Evolutionary conservation across 2,113 vertebrate species (phyloP).

Genomic region (Xyliphius kryptos): DNA sequence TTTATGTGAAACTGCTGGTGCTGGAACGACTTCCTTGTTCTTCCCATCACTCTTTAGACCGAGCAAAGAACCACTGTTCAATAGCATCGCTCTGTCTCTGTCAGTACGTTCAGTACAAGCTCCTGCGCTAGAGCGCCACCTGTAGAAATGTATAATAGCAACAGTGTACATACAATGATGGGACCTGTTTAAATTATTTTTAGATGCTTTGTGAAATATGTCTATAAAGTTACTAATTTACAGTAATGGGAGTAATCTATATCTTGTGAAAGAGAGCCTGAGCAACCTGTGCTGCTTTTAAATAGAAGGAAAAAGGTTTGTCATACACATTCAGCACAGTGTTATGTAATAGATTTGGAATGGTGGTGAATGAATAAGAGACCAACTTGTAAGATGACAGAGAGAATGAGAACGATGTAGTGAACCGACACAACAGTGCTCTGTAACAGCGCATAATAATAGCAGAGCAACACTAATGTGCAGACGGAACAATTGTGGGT

Average conservation of each 20-base stretch:
- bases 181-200: constrained; percentile 40
- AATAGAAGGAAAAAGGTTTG: constrained; percentile 5
- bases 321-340: too few species aligned
- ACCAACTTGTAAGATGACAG: not conserved
- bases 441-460: not conserved
- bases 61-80: constrained; percentile 52
- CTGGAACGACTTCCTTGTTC: constrained; percentile 52
- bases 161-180: constrained; percentile 14
- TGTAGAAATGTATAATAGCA: constrained; percentile 44
- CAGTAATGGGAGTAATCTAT: not conserved
- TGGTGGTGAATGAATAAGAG: too few species aligned
- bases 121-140: constrained; percentile 46
- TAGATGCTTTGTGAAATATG: constrained; percentile 28
- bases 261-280: too few species aligned
- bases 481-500: too few species aligned
- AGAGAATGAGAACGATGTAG: not conserved
- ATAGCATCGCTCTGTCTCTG: constrained; percentile 60
- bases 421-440: not conserved
- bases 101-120: constrained; percentile 58
- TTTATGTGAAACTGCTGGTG: constrained; percentile 62
- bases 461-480: not conserved
- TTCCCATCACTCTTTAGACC: constrained; percentile 22
- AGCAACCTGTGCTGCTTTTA: constrained; percentile 10
- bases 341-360: too few species aligned
- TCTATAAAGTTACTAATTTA: constrained; percentile 20